Base-by-base conservation (phyloP, 2,797 vertebrate genomes). In the Poecilia velifera region DNA sequence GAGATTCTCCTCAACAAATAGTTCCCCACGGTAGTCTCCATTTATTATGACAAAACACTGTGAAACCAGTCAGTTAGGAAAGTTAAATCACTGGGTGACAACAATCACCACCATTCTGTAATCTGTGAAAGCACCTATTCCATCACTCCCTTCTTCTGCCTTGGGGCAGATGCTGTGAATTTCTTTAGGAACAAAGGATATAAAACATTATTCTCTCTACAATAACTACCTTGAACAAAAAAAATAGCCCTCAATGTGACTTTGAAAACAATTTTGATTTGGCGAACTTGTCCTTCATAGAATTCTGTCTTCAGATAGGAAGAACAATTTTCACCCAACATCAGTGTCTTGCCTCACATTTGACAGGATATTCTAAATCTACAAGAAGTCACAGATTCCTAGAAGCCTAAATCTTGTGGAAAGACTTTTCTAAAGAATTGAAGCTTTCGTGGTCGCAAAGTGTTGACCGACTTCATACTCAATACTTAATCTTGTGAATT, bases 21-120 rank as follows among this genome's bases (percentile, higher is more conserved):
- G 70, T 89, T 75, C 85, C 77, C 86, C 55, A 86, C 76, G 81
- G 83, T 84, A 88, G 76, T 84, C 77, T 83, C 82, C 79, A 82
- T 76, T 43, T 70, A 53, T 70, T 45, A 84, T 86, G 78, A 90
- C 86, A 91, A 89, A 87, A 89, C 49, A 79, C 47, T 57, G 39
- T 3, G 6, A 6, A 9, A 34, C 31, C 16, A 64, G 2, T 16
- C 4, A 62, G 14, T 55, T 55, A n/a, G 25, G 53, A 55, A 22
- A 57, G 25, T 28, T 4, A 28, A 59, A 59, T 10, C 4, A 28
- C 25, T n/a, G 25, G 55, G 10, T n/a, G 25, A 25, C 25, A n/a
- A 57, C 55, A 57, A 25, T 57, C n/a, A 62, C 13, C 14, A 64
- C 31, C 59, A 20, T 34, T 36, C 14, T 36, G n/a, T 57, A 57